A percentile compares a stretch with the other conserved stretches of the same genome.
phyloP scores from a whole-genome alignment of 2,113 vertebrate genomes.

The Myanophis thanlyinensis region DNA sequence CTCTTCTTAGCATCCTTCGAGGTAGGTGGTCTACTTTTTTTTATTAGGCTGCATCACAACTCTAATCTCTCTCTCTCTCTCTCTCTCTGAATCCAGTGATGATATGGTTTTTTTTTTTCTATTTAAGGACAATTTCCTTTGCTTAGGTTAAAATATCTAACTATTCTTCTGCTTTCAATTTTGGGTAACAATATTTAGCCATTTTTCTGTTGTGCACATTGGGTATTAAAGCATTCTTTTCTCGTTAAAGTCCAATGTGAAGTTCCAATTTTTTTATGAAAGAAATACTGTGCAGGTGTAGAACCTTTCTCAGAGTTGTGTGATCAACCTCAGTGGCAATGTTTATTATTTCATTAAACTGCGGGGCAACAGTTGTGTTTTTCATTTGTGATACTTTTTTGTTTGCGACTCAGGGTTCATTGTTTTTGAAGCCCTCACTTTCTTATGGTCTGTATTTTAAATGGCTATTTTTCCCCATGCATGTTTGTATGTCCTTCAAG shows the following conservation, averaged over 20 bases:
- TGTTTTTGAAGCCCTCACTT: not conserved
- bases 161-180: not conserved
- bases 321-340: not conserved
- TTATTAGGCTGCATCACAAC: slow-evolving; percentile 22
- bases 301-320: not conserved
- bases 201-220: slow-evolving; percentile 20
- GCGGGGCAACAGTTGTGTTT: not conserved
- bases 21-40: not conserved
- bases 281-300: not conserved
- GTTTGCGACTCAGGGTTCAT: not conserved
- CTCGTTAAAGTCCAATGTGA: not conserved
- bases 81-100: not conserved
- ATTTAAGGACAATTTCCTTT: not conserved
- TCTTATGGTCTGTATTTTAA: not conserved
- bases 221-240: slow-evolving; percentile 3
- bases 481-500: not conserved
- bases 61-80: slow-evolving; percentile 17
- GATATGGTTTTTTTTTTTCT: not conserved
- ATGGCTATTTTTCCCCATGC: not conserved
- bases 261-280: slow-evolving; percentile 3
- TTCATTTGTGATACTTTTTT: not conserved
- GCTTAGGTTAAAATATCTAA: not conserved
- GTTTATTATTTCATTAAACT: not conserved
- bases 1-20: slow-evolving; percentile 11
- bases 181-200: not conserved